Percentiles rank a stretch among this genome's conserved stretches.
Conservation (phyloP, 2,888 invertebrate genomes). For the Sarcophaga subvicina region DNA sequence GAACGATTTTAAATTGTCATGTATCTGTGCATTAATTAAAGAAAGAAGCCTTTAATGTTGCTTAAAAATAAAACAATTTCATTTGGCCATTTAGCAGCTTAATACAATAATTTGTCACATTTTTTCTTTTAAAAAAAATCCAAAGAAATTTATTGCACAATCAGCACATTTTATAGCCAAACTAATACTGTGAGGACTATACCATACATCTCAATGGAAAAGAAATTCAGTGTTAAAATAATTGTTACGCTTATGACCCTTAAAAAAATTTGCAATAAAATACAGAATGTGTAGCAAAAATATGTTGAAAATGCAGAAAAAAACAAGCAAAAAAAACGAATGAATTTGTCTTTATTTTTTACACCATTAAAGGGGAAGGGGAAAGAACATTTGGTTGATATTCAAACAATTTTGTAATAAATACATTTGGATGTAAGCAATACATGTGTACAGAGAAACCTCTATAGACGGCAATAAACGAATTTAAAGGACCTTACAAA, state of each 20-base stretch:
- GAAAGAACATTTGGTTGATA: slow-evolving; percentile 33
- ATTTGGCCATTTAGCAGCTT: no score
- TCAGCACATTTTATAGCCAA: slow-evolving; percentile 74
- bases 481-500: slow-evolving; percentile 8
- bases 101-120: no score
- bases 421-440: background rate
- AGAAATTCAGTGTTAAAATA: background rate
- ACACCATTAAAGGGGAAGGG: slow-evolving; percentile 15
- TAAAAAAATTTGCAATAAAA: slow-evolving; percentile 59
- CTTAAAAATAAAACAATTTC: no score
- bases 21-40: no score
- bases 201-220: background rate
- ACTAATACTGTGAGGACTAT: slow-evolving; percentile 37
- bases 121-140: no score
- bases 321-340: slow-evolving; percentile 5
- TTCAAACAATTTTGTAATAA: slow-evolving; percentile 17
- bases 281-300: slow-evolving; percentile 49
- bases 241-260: slow-evolving; percentile 33
- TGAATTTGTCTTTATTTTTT: slow-evolving; percentile 51
- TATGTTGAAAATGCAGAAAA: background rate
- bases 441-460: background rate
- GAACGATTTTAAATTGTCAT: no score
- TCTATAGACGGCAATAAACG: background rate
- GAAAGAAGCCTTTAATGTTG: no score
- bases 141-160: slow-evolving; percentile 58